These are phyloP conservation scores for Athalia circularis DNA, from an alignment of 2,888 invertebrate genomes.

Conservation along the genomic window DNA sequence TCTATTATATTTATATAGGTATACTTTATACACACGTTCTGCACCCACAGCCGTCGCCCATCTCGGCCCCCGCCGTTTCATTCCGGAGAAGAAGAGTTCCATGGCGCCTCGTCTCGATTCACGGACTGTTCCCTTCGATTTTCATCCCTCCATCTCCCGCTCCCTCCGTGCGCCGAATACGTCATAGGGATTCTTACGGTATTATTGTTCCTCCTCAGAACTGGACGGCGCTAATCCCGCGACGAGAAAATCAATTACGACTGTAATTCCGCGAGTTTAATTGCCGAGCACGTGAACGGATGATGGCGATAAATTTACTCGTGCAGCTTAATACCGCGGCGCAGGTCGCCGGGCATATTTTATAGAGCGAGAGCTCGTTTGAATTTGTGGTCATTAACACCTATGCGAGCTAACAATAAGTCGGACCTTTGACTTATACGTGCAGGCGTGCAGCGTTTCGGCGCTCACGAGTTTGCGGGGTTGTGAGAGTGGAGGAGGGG, in stretches of 20 bases:
- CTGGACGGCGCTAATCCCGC: not conserved
- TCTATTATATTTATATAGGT: not conserved
- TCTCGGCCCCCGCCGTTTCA: no score
- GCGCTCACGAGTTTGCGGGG: not conserved
- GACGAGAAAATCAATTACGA: not conserved
- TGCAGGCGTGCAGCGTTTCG: no score
- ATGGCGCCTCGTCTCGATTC: conserved; percentile 19
- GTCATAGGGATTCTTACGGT: not conserved
- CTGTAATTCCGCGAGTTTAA: no score
- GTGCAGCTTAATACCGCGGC: no score
- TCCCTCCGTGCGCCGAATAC: not conserved
- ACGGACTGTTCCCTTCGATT: not conserved
- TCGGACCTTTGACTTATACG: not conserved
- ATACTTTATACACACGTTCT: not conserved
- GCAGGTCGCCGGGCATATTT: no score
- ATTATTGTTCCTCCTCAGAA: not conserved
- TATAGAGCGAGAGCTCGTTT: no score
- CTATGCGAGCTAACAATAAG: no score
- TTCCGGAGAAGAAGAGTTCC: not conserved
- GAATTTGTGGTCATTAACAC: no score
- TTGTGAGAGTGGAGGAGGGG: not conserved
- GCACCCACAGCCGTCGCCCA: not conserved
- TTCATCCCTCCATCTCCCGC: not conserved
- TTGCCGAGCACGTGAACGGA: no score
- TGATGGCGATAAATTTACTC: no score